Evolutionary conservation across 2,113 vertebrate genomes (phyloP).

Genomic region (Morone chrysops): DNA sequence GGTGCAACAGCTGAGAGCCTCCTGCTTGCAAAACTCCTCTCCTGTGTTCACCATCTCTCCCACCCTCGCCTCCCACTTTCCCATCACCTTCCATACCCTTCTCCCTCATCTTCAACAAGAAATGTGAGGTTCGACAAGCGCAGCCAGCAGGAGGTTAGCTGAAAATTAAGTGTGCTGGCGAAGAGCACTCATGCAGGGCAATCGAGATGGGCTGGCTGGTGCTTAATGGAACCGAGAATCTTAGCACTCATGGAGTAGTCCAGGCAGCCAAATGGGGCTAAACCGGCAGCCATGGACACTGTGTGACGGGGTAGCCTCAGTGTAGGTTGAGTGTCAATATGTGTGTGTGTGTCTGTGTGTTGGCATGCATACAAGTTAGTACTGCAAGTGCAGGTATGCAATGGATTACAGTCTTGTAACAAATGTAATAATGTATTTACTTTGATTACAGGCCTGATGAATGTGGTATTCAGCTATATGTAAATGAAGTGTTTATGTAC

Average conservation of each 20-base stretch:
- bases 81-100: slow-evolving; percentile 47
- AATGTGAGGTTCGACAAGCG: slow-evolving; percentile 66
- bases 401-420: slow-evolving; percentile 30
- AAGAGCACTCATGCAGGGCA: slow-evolving; percentile 65
- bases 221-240: slow-evolving; percentile 64
- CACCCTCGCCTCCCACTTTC: slow-evolving; percentile 51
- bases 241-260: slow-evolving; percentile 54
- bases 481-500: slow-evolving; percentile 29
- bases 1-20: slow-evolving; percentile 34
- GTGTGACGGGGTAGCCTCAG: slow-evolving; percentile 4
- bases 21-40: slow-evolving; percentile 21
- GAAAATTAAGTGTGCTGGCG: slow-evolving; percentile 68
- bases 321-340: slow-evolving; percentile 2
- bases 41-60: slow-evolving; percentile 17
- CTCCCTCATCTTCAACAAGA: slow-evolving; percentile 61
- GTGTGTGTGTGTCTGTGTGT: background rate
- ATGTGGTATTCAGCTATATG: slow-evolving; percentile 19
- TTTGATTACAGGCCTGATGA: slow-evolving; percentile 32
- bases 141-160: slow-evolving; percentile 67
- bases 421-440: slow-evolving; percentile 19
- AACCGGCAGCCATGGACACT: slow-evolving; percentile 35
- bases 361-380: background rate
- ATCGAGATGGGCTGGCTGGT: slow-evolving; percentile 55
- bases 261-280: slow-evolving; percentile 58
- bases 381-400: background rate